Base-by-base conservation (phyloP, 2,888 invertebrate species). In the Liodrosophila aerea region DNA sequence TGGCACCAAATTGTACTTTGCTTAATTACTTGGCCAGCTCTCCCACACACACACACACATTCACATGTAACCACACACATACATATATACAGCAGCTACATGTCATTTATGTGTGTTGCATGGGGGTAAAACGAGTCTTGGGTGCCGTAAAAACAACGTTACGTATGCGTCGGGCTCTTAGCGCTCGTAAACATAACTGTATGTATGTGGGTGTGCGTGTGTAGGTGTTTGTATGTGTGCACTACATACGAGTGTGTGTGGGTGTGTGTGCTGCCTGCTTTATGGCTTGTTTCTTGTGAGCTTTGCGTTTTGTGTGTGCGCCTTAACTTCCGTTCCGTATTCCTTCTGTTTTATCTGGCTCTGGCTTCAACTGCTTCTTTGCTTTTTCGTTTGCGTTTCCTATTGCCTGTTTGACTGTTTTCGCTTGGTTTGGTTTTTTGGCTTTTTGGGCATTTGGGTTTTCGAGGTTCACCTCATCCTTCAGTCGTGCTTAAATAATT, bases 1-100 rank as follows among this genome's bases (percentile, higher is more conserved):
- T 85, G 85, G 76, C 73, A 85, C 76, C 78, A 78, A 85, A 86
- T 85, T 78, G 76, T 85, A 85, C 87, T 86, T 86, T 84, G 84
- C 85, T 86, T 86, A 86, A 86, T 86, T 86, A 86, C 86, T 86
- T 76, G 76, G 78, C 69, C 74, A 77, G 74, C 16, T 12, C 27
- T 41, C 12, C 16, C 31, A 39, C 54, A 47, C 41, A 47, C 39
- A 41, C 36, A 12, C 16, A 31, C 27, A 34, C 31, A 0, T 4
- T 39, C n/a, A 39, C 49, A 53, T n/a, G n/a, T n/a, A n/a, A n/a
- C 33, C 37, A 58, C 65, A 63, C 63, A 68, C 73, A 71, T 76
- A 22, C 76, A 73, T 72, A 76, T 72, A 72, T 67, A 65, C 46
- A 22, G 50, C 34, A 44, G 18, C 50, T 36, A 15, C 7, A 27